Conservation (phyloP, 2,888 invertebrate species). For the Celastrina argiolus region DNA sequence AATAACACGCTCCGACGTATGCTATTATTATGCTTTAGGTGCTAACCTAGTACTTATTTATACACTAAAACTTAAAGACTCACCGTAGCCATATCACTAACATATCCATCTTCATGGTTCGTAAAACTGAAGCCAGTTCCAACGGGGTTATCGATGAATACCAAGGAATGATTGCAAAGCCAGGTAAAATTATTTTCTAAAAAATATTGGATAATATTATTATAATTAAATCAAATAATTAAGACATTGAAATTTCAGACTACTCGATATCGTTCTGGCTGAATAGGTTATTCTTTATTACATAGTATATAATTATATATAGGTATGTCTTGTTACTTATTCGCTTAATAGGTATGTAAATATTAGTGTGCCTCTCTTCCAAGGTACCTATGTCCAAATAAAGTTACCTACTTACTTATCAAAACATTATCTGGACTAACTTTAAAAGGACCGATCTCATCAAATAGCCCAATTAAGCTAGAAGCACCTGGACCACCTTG, state of each 20-base stretch:
- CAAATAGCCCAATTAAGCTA: constrained; percentile 69
- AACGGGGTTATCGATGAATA: constrained; percentile 83
- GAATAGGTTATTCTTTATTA: too few relatives aligned
- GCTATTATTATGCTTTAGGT: too few relatives aligned
- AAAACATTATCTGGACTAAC: constrained; percentile 22
- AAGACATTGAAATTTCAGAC: too few relatives aligned
- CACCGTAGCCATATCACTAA: constrained; percentile 75
- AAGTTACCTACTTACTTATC: constrained; percentile 25
- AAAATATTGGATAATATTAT: constrained; percentile 28
- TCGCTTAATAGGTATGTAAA: too few relatives aligned
- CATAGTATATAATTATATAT: too few relatives aligned
- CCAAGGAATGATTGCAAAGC: constrained; percentile 77
- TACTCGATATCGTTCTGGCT: too few relatives aligned
- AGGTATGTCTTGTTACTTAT: too few relatives aligned
- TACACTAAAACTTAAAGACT: constrained; percentile 35
- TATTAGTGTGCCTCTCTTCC: too few relatives aligned
- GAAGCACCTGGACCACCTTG: constrained; percentile 92
- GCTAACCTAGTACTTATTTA: neutral
- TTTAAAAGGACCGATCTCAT: constrained; percentile 64
- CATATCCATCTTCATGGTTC: constrained; percentile 69
- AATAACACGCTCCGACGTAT: too few relatives aligned
- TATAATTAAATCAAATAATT: too few relatives aligned
- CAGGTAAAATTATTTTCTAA: constrained; percentile 73
- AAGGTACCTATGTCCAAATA: neutral
- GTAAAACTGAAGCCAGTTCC: constrained; percentile 82